Base-by-base conservation (phyloP, 2,797 vertebrate genomes). In the Borostomias antarcticus region DNA sequence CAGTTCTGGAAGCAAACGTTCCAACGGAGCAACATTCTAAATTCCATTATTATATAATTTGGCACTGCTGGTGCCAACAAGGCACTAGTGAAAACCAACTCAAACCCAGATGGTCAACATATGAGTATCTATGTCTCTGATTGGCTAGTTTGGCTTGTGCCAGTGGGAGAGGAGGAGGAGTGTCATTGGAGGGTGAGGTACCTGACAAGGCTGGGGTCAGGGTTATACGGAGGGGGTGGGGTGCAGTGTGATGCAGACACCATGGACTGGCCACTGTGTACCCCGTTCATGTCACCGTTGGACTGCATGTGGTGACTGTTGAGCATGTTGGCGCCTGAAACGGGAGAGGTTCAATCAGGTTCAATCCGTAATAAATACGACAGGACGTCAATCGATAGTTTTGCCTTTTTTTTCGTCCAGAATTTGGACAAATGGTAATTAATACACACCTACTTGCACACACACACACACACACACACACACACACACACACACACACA, bases 201-300 rank as follows among this genome's bases (percentile, higher is more conserved):
- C 98, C 97, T 99, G 94, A 98, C 91, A 0, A 98, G 95, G 92
- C 94, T 94, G 88, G 97, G 95, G 88, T 99, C 97, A 0, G 97
- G 95, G 67, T 95, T 97, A 92, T 99, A 98, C 56, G 95, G 94
- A 6, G 97, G 97, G n/a, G 97, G 96, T 0, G 96, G 96, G 35
- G 94, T 96, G 90, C 96, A 98, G 87, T 98, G 96, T 0, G 97
- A 94, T 26, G 95, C 94, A 0, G 96, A 95, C 77, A 96, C 92
- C 93, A 98, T 90, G 66, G 95, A 84, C 89, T 99, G 97, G 48
- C 93, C 92, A 0, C 93, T 66, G 84, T 98, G 97, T 59, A 91
- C 91, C 4, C 96, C 93, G 0, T 95, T 98, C 91, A 98, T 93
- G 29, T 99, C 96, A 1, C 97, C 92, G 0, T 95, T 97, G 73